Conservation (phyloP, 2,888 invertebrate genomes). For the Dioctria rufipes region DNA sequence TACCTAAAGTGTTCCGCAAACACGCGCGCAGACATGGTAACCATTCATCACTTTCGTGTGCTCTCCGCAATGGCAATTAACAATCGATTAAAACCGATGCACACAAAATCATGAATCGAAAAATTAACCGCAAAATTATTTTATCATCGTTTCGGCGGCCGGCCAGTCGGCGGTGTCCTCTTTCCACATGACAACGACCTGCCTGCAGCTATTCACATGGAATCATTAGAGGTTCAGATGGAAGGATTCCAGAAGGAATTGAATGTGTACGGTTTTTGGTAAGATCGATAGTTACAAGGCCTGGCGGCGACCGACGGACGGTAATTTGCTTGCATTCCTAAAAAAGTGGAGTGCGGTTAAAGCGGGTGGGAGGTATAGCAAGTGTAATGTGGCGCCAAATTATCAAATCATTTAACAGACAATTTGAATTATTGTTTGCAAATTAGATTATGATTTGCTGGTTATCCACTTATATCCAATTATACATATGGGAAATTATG, state of each 20-base stretch:
- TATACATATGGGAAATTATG: background rate
- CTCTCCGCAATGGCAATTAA: conserved; percentile 16
- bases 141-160: background rate
- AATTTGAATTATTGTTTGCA: conserved; percentile 2
- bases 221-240: too few relatives aligned
- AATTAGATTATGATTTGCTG: background rate
- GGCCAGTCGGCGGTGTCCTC: background rate
- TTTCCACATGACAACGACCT: conserved; percentile 4
- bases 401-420: background rate
- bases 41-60: background rate
- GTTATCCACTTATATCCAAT: background rate
- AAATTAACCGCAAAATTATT: conserved; percentile 39
- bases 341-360: too few relatives aligned
- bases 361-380: background rate
- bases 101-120: conserved; percentile 24
- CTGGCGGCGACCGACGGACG: too few relatives aligned
- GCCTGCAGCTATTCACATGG: conserved; percentile 12
- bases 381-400: background rate
- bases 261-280: background rate
- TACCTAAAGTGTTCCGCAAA: conserved; percentile 19
- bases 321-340: too few relatives aligned
- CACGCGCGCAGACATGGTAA: background rate
- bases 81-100: conserved; percentile 44
- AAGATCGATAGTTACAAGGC: too few relatives aligned
- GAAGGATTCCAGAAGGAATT: background rate